Percentiles rank a stretch among this genome's conserved stretches.
These are phyloP conservation scores for Morbakka virulenta DNA, from an alignment of 30 jellyfish, hydroid and myxozoan species.

Conservation along the genomic window DNA sequence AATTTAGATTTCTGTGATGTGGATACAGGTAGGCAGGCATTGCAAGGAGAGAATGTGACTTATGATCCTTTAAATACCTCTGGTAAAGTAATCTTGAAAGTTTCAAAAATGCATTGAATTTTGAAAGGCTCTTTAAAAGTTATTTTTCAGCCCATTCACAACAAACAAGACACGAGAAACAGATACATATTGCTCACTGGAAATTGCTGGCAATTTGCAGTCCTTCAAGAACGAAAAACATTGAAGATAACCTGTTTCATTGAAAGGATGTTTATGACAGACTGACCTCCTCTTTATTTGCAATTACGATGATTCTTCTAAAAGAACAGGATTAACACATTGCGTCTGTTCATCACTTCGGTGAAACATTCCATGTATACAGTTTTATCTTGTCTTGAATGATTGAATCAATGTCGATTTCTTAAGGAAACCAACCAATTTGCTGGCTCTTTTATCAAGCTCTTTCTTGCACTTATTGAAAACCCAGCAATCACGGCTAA, in stretches of 20 bases:
- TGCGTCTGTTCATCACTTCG: constrained; percentile 36
- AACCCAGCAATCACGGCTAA: constrained; percentile 51
- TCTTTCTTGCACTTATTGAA: constrained; percentile 17
- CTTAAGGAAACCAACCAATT: constrained; percentile 17
- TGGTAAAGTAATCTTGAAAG: constrained; percentile 1
- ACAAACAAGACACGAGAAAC: constrained; percentile 31
- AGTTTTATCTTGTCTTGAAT: constrained; percentile 51
- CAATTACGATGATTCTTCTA: constrained; percentile 1
- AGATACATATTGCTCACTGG: constrained; percentile 37
- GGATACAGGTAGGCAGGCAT: constrained; percentile 10
- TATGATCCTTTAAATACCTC: not conserved
- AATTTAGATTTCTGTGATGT: too few species aligned
- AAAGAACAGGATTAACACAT: constrained; percentile 18
- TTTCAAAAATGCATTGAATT: not conserved
- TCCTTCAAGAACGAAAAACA: constrained; percentile 34
- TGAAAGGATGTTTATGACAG: constrained; percentile 14
- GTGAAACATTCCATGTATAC: constrained; percentile 38
- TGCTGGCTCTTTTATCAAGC: not conserved
- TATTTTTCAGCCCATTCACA: constrained; percentile 30
- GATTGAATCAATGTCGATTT: constrained; percentile 43
- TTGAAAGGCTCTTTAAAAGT: not conserved
- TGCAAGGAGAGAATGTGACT: constrained; percentile 13
- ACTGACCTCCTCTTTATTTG: constrained; percentile 16
- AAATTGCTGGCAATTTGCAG: constrained; percentile 46
- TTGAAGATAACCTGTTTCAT: constrained; percentile 23